Evolutionary conservation across 2,113 vertebrate genomes (phyloP), one percentile per base, ranked within the genome.

Genomic region (Clarias gariepinus): DNA sequence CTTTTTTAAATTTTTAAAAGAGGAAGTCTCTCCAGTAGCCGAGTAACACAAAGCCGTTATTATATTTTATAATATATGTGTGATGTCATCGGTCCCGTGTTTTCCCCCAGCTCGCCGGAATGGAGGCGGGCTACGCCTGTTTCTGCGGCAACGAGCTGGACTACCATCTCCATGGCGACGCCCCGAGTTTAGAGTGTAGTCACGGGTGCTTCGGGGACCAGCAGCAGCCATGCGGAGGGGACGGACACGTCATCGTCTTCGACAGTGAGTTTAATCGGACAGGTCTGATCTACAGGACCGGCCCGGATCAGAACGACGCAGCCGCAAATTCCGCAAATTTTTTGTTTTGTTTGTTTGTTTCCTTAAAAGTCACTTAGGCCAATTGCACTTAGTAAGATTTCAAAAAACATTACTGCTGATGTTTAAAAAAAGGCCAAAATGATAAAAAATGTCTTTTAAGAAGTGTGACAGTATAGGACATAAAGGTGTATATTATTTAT

Each of bases 181-280:
- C 96, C 4, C 96, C 95, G 68, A 96, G 95, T 89, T 97, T 96
- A 0, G 98, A 99, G 93, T 99, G 98, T 88, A 99, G 97, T 94
- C 97, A 97, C 33, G 97, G 97, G 90, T 99, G 98, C 92, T 99
- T 99, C 30, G 98, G 98, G 47, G 97, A 99, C 93, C 98, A 99
- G 89, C 96, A 96, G 81, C 97, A 99, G 94, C 97, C 97, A 77
- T 99, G 98, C 1, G 98, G 98, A 9, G 98, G 98, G 1, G 98
- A 99, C n/a, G 98, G 98, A 86, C 96, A 97, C 91, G 95, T 99
- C 92, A 98, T 98, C 93, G 93, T 99, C 90, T 99, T 99, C 71
- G 97, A 98, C 93, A 97, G 98, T 99, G 94, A 97, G 97, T 96
- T 0, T 82, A 13, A 33, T 28, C 33, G 16, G 55, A 5, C 52